Percentiles rank a stretch among this genome's conserved stretches.
phyloP scores from a whole-genome alignment of 2,888 invertebrate species.

The Rhyacophila evoluta region DNA sequence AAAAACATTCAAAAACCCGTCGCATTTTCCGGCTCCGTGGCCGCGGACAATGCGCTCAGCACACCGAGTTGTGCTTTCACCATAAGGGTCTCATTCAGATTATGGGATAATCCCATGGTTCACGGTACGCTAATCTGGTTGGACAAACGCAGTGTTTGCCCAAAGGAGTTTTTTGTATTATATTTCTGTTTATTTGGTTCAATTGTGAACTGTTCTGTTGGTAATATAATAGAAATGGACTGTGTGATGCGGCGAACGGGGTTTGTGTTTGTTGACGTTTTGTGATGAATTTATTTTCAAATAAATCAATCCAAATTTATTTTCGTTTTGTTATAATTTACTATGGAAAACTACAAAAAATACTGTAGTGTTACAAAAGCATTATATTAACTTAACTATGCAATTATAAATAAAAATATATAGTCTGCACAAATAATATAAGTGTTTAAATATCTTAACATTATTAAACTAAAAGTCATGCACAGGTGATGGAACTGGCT shows the following conservation, averaged over 20 bases:
- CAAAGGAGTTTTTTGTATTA: not conserved
- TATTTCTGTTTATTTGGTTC: not conserved
- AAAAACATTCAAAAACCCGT: not conserved
- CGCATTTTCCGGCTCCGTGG: not conserved
- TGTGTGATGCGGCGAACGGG: not conserved
- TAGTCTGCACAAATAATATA: no score
- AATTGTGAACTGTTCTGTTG: not conserved
- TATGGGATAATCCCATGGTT: not conserved
- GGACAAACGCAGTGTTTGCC: not conserved
- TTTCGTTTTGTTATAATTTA: no score
- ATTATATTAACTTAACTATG: no score
- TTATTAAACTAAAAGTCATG: no score
- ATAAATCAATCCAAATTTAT: not conserved
- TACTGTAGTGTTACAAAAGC: no score
- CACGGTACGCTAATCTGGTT: not conserved
- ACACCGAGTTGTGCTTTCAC: not conserved
- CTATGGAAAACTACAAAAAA: no score
- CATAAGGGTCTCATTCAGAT: not conserved
- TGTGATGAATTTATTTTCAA: not conserved
- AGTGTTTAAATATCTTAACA: no score
- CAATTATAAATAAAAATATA: no score
- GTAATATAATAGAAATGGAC: not conserved
- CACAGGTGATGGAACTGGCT: no score
- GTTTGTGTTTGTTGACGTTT: not conserved
- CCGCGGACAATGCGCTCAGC: not conserved